Conservation (phyloP, 1,140 invertebrate genomes). For the Lepidurus apus region DNA sequence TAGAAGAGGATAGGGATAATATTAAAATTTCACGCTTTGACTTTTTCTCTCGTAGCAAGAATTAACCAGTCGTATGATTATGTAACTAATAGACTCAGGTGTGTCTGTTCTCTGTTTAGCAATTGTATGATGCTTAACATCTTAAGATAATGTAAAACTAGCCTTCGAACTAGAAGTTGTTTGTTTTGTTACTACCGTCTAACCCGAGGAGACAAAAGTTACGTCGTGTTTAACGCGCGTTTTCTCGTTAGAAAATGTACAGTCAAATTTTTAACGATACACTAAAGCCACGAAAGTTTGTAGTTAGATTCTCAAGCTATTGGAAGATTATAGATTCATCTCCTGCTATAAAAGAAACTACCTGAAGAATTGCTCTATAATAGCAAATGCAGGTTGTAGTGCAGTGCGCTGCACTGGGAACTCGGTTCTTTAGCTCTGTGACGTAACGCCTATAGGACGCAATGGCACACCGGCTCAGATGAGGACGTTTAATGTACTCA, state of each 20-base stretch:
- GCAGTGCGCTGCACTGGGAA: too few relatives aligned
- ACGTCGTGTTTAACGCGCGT: neutral
- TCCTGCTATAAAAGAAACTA: neutral
- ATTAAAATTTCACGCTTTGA: slow-evolving; percentile 7
- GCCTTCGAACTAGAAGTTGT: neutral
- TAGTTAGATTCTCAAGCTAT: too few relatives aligned
- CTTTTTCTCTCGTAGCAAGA: neutral
- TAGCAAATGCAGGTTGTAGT: too few relatives aligned
- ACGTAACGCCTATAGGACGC: neutral
- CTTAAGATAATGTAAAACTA: neutral
- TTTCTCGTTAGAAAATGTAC: neutral
- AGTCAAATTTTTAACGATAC: neutral
- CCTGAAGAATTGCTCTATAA: neutral
- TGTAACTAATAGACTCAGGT: neutral
- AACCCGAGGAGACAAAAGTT: too few relatives aligned
- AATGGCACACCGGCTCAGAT: neutral
- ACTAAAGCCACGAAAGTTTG: too few relatives aligned
- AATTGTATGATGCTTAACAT: neutral
- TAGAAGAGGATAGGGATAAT: neutral
- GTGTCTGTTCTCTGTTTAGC: slow-evolving; percentile 1
- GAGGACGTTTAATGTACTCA: neutral
- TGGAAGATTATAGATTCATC: neutral
- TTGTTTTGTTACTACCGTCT: neutral
- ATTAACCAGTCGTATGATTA: neutral
- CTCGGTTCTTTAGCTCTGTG: neutral